Conservation (phyloP, 2,113 vertebrate genomes). For the Boulengeromyrus knoepffleri region DNA sequence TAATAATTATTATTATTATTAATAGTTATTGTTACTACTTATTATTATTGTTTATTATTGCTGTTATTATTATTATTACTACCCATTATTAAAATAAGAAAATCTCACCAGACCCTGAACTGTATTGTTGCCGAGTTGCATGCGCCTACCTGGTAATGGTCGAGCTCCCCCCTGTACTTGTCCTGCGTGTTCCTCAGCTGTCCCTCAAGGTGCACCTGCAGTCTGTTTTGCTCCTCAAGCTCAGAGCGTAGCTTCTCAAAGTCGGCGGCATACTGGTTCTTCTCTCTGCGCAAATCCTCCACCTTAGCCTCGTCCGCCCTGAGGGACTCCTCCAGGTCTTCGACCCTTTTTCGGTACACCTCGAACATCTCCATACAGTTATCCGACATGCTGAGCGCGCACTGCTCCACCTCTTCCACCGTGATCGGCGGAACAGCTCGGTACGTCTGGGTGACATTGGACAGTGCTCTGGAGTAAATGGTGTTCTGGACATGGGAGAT, state of each 20-base stretch:
- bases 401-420: conserved; percentile 65
- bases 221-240: conserved; percentile 58
- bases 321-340: conserved; percentile 67
- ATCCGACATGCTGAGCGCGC: conserved; percentile 66
- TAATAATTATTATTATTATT: too few relatives aligned
- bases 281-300: conserved; percentile 66
- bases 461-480: conserved; percentile 46
- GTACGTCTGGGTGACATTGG: conserved; percentile 45
- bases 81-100: background rate
- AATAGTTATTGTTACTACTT: too few relatives aligned
- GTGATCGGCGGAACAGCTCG: conserved; percentile 49
- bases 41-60: background rate
- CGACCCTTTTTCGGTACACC: conserved; percentile 72
- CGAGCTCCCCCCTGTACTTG: conserved; percentile 54
- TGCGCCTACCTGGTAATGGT: conserved; percentile 73
- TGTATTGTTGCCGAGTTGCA: background rate
- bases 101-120: background rate
- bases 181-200: conserved; percentile 70
- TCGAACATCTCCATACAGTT: conserved; percentile 69
- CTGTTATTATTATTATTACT: background rate
- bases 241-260: conserved; percentile 63
- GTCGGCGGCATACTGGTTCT: conserved; percentile 59
- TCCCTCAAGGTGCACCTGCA: conserved; percentile 68
- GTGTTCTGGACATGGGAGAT: conserved; percentile 54
- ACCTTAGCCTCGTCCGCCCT: conserved; percentile 58